Evolutionary conservation across 2,113 vertebrate genomes (phyloP).

Genomic region (Thymallus thymallus): DNA sequence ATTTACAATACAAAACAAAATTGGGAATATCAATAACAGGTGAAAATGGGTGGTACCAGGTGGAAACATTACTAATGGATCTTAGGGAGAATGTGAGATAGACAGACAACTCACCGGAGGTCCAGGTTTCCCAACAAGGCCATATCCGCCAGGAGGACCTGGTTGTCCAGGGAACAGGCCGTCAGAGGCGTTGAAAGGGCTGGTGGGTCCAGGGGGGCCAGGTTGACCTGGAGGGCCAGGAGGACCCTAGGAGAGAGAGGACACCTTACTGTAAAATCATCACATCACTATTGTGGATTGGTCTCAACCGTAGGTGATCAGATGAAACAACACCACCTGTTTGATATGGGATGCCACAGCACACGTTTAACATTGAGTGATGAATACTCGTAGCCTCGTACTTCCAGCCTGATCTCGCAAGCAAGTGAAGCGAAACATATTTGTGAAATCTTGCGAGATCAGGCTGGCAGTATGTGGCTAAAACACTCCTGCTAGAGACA

Average conservation of each 20-base stretch:
- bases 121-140: slow-evolving; percentile 72
- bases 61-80: too few species aligned
- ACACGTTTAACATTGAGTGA: background rate
- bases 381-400: too few species aligned
- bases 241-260: slow-evolving; percentile 70
- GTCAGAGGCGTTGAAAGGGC: slow-evolving; percentile 28
- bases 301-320: too few species aligned
- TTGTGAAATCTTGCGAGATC: too few species aligned
- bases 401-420: too few species aligned
- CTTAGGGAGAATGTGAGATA: background rate
- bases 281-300: background rate
- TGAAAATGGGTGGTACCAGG: background rate
- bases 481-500: too few species aligned
- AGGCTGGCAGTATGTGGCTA: too few species aligned
- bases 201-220: slow-evolving; percentile 59
- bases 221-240: slow-evolving; percentile 84
- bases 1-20: too few species aligned
- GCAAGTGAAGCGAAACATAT: too few species aligned
- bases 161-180: slow-evolving; percentile 25
- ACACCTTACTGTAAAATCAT: background rate
- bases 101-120: slow-evolving; percentile 71
- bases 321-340: background rate
- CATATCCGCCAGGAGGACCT: slow-evolving; percentile 71
- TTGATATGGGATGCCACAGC: background rate
- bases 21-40: background rate